Conservation (phyloP, 2,888 invertebrate species). For the Pseudococcus jackbeardsleyi region DNA sequence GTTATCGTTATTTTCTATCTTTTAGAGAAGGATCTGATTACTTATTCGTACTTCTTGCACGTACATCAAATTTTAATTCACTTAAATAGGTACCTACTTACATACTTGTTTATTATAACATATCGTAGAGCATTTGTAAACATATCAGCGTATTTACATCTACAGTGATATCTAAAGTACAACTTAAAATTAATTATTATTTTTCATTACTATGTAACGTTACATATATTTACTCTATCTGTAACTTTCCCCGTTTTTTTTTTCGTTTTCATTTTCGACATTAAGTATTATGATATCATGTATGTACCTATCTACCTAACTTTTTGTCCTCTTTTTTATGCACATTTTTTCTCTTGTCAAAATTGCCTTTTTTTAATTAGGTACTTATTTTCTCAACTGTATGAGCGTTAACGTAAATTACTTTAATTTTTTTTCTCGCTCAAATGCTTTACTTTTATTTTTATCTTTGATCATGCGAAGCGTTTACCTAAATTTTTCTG, state of each 20-base stretch:
- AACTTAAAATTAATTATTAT: constrained; percentile 59
- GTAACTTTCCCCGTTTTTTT: neutral
- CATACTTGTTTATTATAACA: constrained; percentile 52
- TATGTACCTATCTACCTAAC: too few relatives aligned
- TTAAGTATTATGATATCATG: constrained; percentile 11
- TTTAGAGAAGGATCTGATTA: neutral
- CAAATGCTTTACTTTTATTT: neutral
- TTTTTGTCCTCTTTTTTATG: neutral
- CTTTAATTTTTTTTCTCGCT: neutral
- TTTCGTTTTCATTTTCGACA: neutral
- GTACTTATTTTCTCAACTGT: too few relatives aligned
- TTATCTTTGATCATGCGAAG: too few relatives aligned
- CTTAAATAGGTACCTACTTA: constrained; percentile 27
- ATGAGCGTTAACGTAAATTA: neutral
- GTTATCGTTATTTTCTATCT: neutral
- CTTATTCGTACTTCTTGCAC: neutral
- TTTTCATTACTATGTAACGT: neutral
- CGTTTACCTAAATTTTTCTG: too few relatives aligned
- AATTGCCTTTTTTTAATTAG: neutral
- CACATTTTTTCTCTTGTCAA: constrained; percentile 3
- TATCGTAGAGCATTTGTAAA: constrained; percentile 63
- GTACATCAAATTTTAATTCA: neutral
- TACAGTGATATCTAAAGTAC: constrained; percentile 58
- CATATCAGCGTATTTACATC: constrained; percentile 61
- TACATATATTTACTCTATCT: neutral